phyloP scores from a whole-genome alignment of 2,888 invertebrate genomes.

The Siphonodentalium dalli region DNA sequence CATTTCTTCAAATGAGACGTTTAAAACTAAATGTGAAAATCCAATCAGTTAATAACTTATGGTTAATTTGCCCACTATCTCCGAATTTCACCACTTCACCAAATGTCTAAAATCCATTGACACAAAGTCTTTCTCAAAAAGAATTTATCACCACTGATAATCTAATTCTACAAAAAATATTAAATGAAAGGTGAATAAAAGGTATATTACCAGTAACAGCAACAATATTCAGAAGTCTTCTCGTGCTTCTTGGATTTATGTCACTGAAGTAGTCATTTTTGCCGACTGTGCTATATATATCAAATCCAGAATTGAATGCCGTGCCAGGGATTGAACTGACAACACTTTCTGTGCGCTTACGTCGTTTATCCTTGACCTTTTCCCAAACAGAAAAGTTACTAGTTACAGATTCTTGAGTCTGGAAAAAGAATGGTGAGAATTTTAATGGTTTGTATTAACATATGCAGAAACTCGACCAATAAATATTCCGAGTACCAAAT shows the following conservation, averaged over 20 bases:
- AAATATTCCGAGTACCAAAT: too few species aligned
- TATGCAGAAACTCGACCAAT: too few species aligned
- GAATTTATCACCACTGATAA: neutral
- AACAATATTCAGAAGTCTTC: constrained; percentile 94
- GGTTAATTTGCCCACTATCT: too few species aligned
- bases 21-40: too few species aligned
- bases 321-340: constrained; percentile 27
- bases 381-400: too few species aligned
- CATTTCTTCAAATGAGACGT: too few species aligned
- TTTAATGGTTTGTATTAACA: too few species aligned
- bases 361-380: constrained; percentile 14
- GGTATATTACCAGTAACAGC: constrained; percentile 82
- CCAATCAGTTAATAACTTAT: too few species aligned
- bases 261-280: constrained; percentile 99
- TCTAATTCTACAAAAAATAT: neutral
- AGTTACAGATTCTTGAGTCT: constrained; percentile 50
- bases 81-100: too few species aligned
- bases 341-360: constrained; percentile 25
- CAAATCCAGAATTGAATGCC: constrained; percentile 48
- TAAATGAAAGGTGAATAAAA: neutral
- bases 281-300: constrained; percentile 69
- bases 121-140: neutral
- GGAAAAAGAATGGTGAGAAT: too few species aligned
- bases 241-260: constrained; percentile 96
- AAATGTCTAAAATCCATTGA: too few species aligned